Evolutionary conservation across 1,140 invertebrate genomes (phyloP).

Genomic region (Drosophila seguyi): DNA sequence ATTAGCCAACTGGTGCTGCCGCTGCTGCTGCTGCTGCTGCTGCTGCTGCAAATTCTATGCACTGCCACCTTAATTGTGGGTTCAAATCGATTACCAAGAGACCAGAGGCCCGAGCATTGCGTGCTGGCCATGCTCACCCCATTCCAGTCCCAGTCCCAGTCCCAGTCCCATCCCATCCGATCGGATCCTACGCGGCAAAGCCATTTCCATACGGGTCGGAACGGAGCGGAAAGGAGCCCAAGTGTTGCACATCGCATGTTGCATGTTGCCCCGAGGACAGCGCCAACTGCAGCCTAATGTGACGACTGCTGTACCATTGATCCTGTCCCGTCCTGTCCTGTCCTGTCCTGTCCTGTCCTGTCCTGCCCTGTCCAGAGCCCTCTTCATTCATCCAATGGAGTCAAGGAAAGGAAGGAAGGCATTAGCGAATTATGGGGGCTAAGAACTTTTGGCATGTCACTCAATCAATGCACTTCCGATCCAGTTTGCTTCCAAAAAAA

Average conservation of each 20-base stretch:
- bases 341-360: constrained; percentile 6
- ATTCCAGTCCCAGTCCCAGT: constrained; percentile 3
- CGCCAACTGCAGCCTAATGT: constrained; percentile 72
- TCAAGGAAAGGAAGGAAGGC: constrained; percentile 12
- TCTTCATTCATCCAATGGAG: constrained; percentile 10
- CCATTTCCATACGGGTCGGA: constrained; percentile 18
- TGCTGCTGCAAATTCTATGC: constrained; percentile 60
- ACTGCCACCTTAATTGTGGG: constrained; percentile 66
- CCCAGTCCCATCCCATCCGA: constrained; percentile 5
- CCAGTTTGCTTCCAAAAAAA: neutral
- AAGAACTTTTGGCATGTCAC: constrained; percentile 42
- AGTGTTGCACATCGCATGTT: constrained; percentile 49
- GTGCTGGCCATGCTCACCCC: constrained; percentile 38
- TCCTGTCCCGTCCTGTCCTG: constrained; percentile 29
- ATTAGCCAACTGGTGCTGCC: constrained; percentile 76
- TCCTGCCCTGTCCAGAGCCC: constrained; percentile 10
- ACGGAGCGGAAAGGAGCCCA: constrained; percentile 2
- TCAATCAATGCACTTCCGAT: constrained; percentile 74
- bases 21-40: constrained; percentile 50
- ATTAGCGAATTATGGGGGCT: constrained; percentile 19
- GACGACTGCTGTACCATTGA: constrained; percentile 71
- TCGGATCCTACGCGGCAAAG: neutral
- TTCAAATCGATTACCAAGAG: constrained; percentile 73
- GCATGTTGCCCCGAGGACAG: constrained; percentile 61
- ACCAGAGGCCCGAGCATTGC: constrained; percentile 50